Conservation (phyloP, 2,888 invertebrate genomes). For the Drosophila rellima region DNA sequence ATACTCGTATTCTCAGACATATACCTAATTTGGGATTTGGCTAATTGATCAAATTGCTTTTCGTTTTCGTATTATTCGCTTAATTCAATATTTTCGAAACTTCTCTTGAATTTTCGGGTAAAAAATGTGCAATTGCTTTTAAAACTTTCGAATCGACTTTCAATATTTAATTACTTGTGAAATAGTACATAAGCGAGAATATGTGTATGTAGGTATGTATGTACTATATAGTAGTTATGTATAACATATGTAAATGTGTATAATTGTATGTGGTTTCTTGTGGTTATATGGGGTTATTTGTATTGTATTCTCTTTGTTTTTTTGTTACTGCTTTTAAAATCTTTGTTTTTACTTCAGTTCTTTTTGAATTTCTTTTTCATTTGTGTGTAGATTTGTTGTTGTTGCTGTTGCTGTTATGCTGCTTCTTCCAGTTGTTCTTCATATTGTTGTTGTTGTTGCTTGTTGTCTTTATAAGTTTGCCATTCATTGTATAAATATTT, state of each 20-base stretch:
- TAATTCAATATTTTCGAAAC: slow-evolving; percentile 10
- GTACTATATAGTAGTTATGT: slow-evolving; percentile 31
- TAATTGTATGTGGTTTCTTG: slow-evolving; percentile 20
- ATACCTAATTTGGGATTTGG: slow-evolving; percentile 6
- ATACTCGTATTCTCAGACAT: slow-evolving; percentile 17
- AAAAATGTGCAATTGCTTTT: slow-evolving; percentile 36
- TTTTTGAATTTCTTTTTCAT: slow-evolving; percentile 77
- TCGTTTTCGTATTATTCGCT: slow-evolving; percentile 14
- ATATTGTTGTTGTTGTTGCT: slow-evolving; percentile 24
- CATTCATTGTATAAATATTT: slow-evolving; percentile 56
- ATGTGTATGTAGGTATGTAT: slow-evolving; percentile 35
- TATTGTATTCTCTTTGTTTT: slow-evolving; percentile 62
- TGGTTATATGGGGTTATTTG: slow-evolving; percentile 42
- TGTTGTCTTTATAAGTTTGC: slow-evolving; percentile 29
- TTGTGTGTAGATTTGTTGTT: slow-evolving; percentile 63
- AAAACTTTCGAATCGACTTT: slow-evolving; percentile 11
- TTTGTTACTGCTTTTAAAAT: slow-evolving; percentile 81
- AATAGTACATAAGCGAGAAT: slow-evolving; percentile 22
- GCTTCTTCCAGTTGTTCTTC: slow-evolving; percentile 23
- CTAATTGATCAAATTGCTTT: slow-evolving; percentile 37
- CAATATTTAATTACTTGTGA: slow-evolving; percentile 8
- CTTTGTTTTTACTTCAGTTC: slow-evolving; percentile 84
- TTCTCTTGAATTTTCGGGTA: slow-evolving; percentile 21
- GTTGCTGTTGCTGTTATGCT: slow-evolving; percentile 38
- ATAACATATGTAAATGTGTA: slow-evolving; percentile 40